These are phyloP conservation scores for Phoenicopterus ruber DNA, from an alignment of 2,113 vertebrate genomes.

Conservation along the genomic window DNA sequence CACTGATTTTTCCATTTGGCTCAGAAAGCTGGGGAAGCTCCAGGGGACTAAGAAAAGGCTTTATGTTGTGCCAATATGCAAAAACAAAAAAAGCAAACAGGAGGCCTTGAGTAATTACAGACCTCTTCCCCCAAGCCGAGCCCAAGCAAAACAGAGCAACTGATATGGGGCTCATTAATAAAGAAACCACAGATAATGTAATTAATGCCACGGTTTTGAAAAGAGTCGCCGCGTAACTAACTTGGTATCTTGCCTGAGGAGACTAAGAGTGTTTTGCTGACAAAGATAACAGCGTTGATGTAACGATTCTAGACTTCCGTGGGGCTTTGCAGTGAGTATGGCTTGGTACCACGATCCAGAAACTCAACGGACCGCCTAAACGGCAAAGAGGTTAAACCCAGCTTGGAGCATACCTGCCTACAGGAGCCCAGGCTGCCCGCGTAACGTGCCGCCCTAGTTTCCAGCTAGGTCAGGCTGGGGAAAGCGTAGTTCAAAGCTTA, in stretches of 20 bases:
- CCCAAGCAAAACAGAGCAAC: neutral
- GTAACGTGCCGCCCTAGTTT: fast-evolving
- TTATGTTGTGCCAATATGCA: neutral
- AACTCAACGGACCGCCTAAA: neutral
- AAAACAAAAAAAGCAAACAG: neutral
- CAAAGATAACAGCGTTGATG: neutral
- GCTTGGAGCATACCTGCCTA: neutral
- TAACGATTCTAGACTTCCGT: neutral
- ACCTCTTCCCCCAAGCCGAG: neutral
- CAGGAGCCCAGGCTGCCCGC: neutral
- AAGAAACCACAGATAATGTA: neutral
- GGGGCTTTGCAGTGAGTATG: neutral
- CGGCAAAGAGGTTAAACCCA: neutral
- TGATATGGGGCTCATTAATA: neutral
- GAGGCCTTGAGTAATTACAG: constrained; percentile 23
- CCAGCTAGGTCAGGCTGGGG: neutral
- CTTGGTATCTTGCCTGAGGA: neutral
- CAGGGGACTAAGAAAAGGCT: constrained; percentile 12
- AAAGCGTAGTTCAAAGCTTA: neutral
- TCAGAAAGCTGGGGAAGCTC: constrained; percentile 6
- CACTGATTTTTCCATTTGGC: neutral
- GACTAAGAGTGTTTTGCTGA: neutral
- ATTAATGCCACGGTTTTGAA: neutral
- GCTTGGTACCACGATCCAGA: neutral
- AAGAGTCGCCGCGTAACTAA: neutral